phyloP scores from a whole-genome alignment of 2,113 vertebrate genomes.

The Leucosticte australis region DNA sequence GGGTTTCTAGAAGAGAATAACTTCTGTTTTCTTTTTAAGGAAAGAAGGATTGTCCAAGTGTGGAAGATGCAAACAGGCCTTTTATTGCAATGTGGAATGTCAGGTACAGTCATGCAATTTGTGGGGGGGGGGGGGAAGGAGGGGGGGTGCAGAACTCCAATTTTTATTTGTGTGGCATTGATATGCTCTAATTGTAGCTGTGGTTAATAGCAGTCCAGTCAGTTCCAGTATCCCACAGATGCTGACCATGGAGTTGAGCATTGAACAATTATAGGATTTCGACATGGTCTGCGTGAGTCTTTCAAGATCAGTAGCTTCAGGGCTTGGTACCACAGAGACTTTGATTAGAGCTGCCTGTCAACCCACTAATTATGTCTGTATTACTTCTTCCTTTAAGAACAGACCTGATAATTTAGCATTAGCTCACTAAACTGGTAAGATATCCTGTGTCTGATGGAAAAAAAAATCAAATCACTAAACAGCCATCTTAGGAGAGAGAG shows the following conservation, averaged over 20 bases:
- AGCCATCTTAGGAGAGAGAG: background rate
- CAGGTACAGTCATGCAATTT: conserved; percentile 79
- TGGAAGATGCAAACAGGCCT: conserved; percentile 95
- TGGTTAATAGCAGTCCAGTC: background rate
- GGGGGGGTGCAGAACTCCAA: background rate
- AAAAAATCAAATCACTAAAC: background rate
- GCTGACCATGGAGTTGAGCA: background rate
- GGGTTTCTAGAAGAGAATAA: background rate
- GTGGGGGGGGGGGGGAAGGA: background rate
- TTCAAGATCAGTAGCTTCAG: conserved; percentile 49
- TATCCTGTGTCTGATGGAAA: background rate
- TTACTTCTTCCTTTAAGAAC: conserved; percentile 42
- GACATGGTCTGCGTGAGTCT: background rate
- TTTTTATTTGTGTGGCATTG: background rate
- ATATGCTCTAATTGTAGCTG: background rate
- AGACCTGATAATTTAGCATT: conserved; percentile 28
- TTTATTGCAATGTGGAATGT: conserved; percentile 92
- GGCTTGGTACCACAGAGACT: conserved; percentile 30
- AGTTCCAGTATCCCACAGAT: background rate
- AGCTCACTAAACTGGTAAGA: background rate
- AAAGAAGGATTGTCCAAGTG: conserved; percentile 92
- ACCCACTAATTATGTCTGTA: conserved; percentile 42
- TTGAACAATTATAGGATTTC: conserved; percentile 31
- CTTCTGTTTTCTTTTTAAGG: conserved; percentile 74
- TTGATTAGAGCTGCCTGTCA: conserved; percentile 59